phyloP scores from a whole-genome alignment of 1,140 invertebrate genomes.

The Apolygus lucorum region DNA sequence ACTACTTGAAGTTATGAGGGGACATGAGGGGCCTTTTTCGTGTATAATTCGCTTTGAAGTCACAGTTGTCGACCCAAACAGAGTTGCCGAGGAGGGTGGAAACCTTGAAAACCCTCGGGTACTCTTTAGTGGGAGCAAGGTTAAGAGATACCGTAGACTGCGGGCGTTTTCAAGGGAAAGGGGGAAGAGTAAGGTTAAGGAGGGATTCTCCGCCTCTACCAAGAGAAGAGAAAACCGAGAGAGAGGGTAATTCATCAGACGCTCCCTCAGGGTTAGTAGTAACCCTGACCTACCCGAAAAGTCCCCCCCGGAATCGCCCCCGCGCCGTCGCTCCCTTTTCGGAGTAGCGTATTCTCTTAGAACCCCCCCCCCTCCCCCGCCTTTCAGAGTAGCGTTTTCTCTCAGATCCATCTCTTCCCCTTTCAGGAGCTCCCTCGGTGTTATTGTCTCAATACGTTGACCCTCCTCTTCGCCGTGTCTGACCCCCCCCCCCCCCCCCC shows the following conservation, averaged over 20 bases:
- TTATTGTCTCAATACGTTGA: conserved; percentile 21
- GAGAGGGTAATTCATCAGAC: background rate
- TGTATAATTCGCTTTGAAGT: too few species aligned
- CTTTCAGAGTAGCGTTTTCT: background rate
- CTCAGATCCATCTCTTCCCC: background rate
- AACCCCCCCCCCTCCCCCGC: background rate
- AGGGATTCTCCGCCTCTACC: background rate
- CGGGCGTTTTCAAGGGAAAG: too few species aligned
- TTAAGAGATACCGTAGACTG: too few species aligned
- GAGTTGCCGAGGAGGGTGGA: too few species aligned
- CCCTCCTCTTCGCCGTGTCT: background rate
- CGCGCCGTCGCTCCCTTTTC: too few species aligned
- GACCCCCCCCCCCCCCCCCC: too few species aligned
- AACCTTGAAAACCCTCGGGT: too few species aligned
- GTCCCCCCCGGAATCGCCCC: too few species aligned
- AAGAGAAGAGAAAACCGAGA: background rate
- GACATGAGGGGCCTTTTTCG: too few species aligned
- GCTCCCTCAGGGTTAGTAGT: background rate
- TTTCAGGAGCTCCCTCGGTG: background rate
- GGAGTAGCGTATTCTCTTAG: background rate
- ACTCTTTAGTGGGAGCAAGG: too few species aligned
- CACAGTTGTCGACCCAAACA: too few species aligned
- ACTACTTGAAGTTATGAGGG: too few species aligned
- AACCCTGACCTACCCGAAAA: conserved; percentile 6
- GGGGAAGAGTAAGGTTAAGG: background rate